Percentiles rank a stretch among this genome's conserved stretches.
These are phyloP conservation scores for Saccostrea glomerata DNA, from an alignment of 1,140 invertebrate species.

Conservation along the genomic window DNA sequence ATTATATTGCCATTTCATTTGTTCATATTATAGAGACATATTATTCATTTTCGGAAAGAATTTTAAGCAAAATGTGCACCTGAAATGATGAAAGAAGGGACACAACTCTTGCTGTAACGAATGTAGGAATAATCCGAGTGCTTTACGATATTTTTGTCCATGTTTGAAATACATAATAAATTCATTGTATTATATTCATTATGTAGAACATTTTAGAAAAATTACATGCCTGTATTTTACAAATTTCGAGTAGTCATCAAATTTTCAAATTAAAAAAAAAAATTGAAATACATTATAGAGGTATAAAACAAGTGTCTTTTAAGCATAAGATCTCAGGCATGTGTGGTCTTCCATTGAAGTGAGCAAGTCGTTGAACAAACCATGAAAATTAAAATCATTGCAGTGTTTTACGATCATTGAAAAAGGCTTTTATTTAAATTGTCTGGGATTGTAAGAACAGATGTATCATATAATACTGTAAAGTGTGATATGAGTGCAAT, in stretches of 20 bases:
- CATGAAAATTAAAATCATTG: not conserved
- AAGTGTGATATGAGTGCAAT: constrained; percentile 22
- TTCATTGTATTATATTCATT: too few relatives aligned
- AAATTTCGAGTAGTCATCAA: not conserved
- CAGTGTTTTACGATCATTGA: not conserved
- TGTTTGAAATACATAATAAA: too few relatives aligned
- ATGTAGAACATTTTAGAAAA: too few relatives aligned
- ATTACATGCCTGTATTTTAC: not conserved
- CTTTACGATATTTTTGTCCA: too few relatives aligned
- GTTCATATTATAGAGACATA: constrained; percentile 2
- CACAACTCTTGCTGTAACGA: not conserved
- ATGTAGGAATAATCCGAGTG: too few relatives aligned
- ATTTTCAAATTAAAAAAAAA: too few relatives aligned
- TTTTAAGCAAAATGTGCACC: not conserved
- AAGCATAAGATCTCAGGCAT: constrained; percentile 18
- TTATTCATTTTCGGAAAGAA: not conserved
- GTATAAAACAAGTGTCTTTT: not conserved
- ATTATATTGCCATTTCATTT: constrained; percentile 21
- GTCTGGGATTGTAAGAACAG: not conserved
- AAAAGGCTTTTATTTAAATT: constrained; percentile 6
- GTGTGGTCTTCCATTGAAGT: constrained; percentile 5
- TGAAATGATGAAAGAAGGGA: not conserved
- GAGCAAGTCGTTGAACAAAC: not conserved
- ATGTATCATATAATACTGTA: constrained; percentile 6
- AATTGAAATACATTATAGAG: too few relatives aligned